Evolutionary conservation across 2,113 vertebrate species (phyloP), one percentile per base, ranked within the genome.

Genomic region (Semnornis frantzii): DNA sequence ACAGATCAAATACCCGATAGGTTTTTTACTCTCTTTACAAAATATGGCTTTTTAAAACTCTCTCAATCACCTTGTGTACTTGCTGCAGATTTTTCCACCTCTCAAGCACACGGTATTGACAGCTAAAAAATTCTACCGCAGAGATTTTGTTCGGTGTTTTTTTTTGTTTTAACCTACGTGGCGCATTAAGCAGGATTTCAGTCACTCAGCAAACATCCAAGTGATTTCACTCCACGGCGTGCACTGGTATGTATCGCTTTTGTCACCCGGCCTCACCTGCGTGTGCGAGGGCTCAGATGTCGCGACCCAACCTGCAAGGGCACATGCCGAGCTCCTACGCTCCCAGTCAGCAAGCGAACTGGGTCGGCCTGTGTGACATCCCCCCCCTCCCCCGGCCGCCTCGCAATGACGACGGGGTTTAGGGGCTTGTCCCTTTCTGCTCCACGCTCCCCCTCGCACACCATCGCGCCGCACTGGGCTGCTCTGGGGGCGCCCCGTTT

Each of bases 321-420:
- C 77, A 55, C n/a, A 15, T 34, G 25, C 62, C 57, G 16, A 23
- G 60, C 60, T 23, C 50, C 31, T 48, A 8, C 91, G 1, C 28
- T 12, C 62, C 15, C 31, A 4, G 75, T 8, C 68, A 3, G 12
- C 14, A 12, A 23, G 5, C 5, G 9, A 39, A 21, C 8, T 1
- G 19, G 8, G 39, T 17, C 12, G 12, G 18, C 15, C 4, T 3
- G 23, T 1, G 54, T 0, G 6, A 42, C 18, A 8, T 27, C 15
- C 28, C 7, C 8, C 18, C n/a, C 31, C 12, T 11, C 37, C 37
- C 37, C 37, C 37, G 37, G 4, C 58, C 12, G 15, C 34, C 60
- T 2, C 2, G 1, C 3, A 20, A 37, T 4, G 15, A 5, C 48
- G 23, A 10, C 9, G 7, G 5, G 11, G 7, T 5, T 19, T n/a